Conservation (phyloP, 2,888 invertebrate species). For the Elaeidobius kamerunicus region DNA sequence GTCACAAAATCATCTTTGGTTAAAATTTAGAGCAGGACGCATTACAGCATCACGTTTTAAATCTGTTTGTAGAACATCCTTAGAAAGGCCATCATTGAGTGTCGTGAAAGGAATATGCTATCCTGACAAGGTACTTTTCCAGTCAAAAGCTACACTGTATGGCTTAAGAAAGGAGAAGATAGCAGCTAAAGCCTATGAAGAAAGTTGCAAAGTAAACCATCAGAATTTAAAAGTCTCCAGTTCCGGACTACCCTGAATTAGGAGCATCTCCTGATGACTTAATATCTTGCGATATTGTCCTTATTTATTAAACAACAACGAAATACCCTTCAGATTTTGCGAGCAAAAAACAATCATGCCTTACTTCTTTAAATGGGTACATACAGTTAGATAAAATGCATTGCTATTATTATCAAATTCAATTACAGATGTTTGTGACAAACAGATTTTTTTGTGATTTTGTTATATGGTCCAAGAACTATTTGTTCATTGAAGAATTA, state of each 20-base stretch:
- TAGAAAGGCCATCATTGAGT: not conserved
- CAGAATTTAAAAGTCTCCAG: not conserved
- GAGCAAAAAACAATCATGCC: not conserved
- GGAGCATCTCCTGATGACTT: not conserved
- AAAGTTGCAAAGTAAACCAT: not conserved
- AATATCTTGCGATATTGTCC: not conserved
- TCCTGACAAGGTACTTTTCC: not conserved
- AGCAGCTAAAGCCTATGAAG: not conserved
- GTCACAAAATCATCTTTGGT: not conserved
- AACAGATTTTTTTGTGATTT: not conserved
- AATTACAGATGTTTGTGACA: not conserved
- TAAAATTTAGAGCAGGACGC: not conserved
- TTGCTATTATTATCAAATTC: not conserved
- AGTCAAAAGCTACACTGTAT: not conserved
- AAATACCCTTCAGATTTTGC: not conserved
- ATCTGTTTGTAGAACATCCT: not conserved
- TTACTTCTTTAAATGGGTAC: not conserved
- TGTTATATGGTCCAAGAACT: not conserved
- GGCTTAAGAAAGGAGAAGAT: not conserved
- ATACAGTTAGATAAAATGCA: not conserved
- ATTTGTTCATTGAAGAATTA: not conserved
- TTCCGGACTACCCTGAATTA: not conserved
- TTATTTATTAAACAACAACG: not conserved
- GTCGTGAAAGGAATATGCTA: constrained; percentile 1
- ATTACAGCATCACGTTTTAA: not conserved